Conservation (phyloP, 1,140 invertebrate species). For the Megathymus violae region DNA sequence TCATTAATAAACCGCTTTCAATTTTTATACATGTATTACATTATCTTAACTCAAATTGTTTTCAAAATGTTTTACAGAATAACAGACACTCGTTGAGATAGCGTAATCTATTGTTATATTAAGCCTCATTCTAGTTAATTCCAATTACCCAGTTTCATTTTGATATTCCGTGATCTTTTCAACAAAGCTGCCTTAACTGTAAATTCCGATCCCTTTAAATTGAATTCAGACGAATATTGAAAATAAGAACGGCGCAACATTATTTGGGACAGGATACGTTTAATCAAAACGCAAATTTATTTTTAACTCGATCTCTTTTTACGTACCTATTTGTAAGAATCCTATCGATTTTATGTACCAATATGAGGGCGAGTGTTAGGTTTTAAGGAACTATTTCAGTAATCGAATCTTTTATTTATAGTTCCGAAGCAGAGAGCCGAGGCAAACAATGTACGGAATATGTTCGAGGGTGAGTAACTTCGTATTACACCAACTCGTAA, state of each 20-base stretch:
- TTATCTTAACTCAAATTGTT: too few species aligned
- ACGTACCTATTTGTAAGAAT: conserved; percentile 31
- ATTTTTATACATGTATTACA: too few species aligned
- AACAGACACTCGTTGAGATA: conserved; percentile 1
- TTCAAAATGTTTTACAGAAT: conserved; percentile 25
- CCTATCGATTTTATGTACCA: conserved; percentile 46
- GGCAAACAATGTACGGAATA: conserved; percentile 40
- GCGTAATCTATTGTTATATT: conserved; percentile 19
- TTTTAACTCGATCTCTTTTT: conserved; percentile 47
- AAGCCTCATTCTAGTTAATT: conserved; percentile 20
- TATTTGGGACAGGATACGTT: conserved; percentile 48
- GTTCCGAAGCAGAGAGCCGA: conserved; percentile 29
- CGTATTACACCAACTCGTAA: conserved; percentile 16
- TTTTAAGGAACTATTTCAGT: conserved; percentile 45
- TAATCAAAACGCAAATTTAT: conserved; percentile 52
- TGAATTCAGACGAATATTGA: conserved; percentile 42
- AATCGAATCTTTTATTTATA: conserved; percentile 65
- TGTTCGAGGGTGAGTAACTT: background rate
- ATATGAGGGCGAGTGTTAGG: conserved; percentile 43
- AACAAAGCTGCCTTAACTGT: conserved; percentile 15
- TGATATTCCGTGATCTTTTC: conserved; percentile 15
- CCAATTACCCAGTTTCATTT: conserved; percentile 21
- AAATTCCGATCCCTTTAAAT: conserved; percentile 24
- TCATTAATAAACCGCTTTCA: too few species aligned
- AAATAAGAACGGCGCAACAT: conserved; percentile 35